Evolutionary conservation across 2,888 invertebrate species (phyloP), one percentile per base, ranked within the genome.

Genomic region (Uropetala carovei): DNA sequence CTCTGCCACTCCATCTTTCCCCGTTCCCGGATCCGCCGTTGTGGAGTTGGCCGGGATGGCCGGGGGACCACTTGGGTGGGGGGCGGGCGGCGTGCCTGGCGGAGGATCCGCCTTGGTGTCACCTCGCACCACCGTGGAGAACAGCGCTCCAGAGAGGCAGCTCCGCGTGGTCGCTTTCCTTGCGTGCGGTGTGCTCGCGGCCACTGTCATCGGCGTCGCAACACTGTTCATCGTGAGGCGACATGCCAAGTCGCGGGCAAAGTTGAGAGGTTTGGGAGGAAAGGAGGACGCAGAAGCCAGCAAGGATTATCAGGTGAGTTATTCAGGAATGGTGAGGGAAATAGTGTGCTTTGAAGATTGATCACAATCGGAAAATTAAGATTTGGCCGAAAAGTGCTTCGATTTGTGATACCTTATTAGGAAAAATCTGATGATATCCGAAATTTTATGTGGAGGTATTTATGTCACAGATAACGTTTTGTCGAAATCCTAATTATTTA

Each of bases 241-340:
- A 1, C 98, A 98, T 94, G 96, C 97, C 92, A 96, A 96, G 93
- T 96, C 97, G 27, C 97, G 97, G 93, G 97, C 98, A 93, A 99
- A 99, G 94, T 95, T 99, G 93, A 97, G 97, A 92, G 97, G 97
- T n/a, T 95, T 99, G 9, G 94, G 95, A 5, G 95, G 97, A 22
- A 95, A 96, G 86, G 96, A 96, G 0, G 98, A 98, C 93, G 97
- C 98, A 13, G 97, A 98, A 95, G 98, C 98, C 43, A 98, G 98
- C 93, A 98, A 98, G 94, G 99, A 99, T 94, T 99, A 99, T 95
- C 99, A 99, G 96, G 97, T 97, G 94, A 92, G 92, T 22, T 86
- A 83, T 43, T 43, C 43, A 5, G 43, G 43, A 43, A 43, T 43
- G 43, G 43, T 43, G 1, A 5, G 43, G 43, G 43, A 43, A 43